Base-by-base conservation (phyloP, 2,113 vertebrate species). In the Mesitornis unicolor region DNA sequence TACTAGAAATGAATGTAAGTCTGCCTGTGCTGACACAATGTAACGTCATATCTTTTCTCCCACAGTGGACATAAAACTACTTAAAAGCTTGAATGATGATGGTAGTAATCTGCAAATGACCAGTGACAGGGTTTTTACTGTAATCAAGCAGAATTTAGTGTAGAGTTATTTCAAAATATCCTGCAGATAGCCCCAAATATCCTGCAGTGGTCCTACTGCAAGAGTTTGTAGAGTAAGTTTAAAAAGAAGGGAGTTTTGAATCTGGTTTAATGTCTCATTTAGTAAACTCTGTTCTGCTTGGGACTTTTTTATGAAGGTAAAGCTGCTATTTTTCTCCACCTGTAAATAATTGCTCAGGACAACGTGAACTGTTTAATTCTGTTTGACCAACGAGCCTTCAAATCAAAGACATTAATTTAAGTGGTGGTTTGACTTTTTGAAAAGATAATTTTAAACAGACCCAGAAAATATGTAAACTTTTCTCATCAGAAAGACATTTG, bases 401-500 rank as follows among this genome's bases (percentile, higher is more conserved):
- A 89, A 51, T 84, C 18, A 54, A 74, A 81, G 20, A 5, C 73
- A 93, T 95, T 93, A 63, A 92, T 95, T 90, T 63, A 67, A 92
- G 13, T 5, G 4, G 89, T 97, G 95, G 95, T 96, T 97, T 89
- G 83, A 78, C 51, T 84, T 93, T 77, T 74, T 10, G 2, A 56
- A 86, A 95, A 90, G 73, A 67, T 38, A 7, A 29, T 93, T 90
- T 74, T 92, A 96, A 93, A 93, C 96, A 96, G 47, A 84, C 42
- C 24, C 70, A 86, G 20, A 81, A 90, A 95, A 81, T 90, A 93
- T 93, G 93, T 97, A 97, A 96, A 96, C 96, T 90, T 77, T 77
- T 56, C 42, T 89, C 50, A 22, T 71, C 16, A 73, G 81, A 51
- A 84, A 0, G 57, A 89, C 60, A 9, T 96, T 59, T 93, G 96